Conservation (phyloP, 92 coral and sea anemone genomes). For the Metridium senile region DNA sequence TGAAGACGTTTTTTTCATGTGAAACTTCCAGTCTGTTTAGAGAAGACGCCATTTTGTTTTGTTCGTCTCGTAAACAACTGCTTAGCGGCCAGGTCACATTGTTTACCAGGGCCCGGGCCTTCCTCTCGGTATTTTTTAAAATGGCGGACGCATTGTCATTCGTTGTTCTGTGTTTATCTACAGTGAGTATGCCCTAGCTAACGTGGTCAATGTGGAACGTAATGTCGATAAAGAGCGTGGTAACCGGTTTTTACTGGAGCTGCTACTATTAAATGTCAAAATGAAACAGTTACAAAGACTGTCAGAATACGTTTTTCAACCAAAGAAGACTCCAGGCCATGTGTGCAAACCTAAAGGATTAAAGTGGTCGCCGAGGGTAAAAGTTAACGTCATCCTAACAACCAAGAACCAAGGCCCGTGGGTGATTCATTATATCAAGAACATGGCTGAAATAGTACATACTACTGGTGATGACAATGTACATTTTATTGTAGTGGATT, state of each 20-base stretch:
- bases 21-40: too few relatives aligned
- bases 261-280: slow-evolving; percentile 43
- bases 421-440: slow-evolving; percentile 72
- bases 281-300: slow-evolving; percentile 34
- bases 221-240: slow-evolving; percentile 54
- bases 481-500: slow-evolving; percentile 74
- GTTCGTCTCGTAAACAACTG: too few relatives aligned
- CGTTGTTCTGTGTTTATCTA: background rate
- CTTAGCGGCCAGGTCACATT: background rate
- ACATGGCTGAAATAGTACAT: slow-evolving; percentile 54
- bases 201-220: slow-evolving; percentile 64
- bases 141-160: background rate
- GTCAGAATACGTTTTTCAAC: slow-evolving; percentile 55
- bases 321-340: slow-evolving; percentile 10
- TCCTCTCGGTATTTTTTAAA: background rate
- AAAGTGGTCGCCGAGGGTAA: slow-evolving; percentile 56
- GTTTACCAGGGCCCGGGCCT: background rate
- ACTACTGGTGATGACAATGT: slow-evolving; percentile 69
- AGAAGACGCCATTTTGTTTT: background rate
- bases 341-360: slow-evolving; percentile 59
- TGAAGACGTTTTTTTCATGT: too few relatives aligned
- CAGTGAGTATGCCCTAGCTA: slow-evolving; percentile 54
- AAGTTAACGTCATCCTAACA: slow-evolving; percentile 66
- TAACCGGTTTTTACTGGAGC: slow-evolving; percentile 64
- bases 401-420: slow-evolving; percentile 82